Evolutionary conservation across 2,888 invertebrate genomes (phyloP).

Genomic region (Balanococcus diminutus): DNA sequence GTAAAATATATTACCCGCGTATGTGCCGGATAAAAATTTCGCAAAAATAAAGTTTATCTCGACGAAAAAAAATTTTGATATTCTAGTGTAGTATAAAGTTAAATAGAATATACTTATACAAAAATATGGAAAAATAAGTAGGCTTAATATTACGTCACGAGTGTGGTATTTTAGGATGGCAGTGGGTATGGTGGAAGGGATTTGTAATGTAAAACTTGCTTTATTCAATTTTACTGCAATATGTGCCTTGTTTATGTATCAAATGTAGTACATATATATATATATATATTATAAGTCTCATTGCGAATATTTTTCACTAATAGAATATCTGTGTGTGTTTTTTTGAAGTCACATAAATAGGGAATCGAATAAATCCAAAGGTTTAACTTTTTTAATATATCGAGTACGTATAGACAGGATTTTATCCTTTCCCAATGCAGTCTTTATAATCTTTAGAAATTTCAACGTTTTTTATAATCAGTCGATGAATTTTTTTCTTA

Average conservation of each 20-base stretch:
- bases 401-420: not conserved
- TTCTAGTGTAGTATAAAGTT: no score
- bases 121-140: not conserved
- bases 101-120: not conserved
- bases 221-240: constrained; percentile 26
- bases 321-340: no score
- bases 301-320: not conserved
- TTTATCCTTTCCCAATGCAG: not conserved
- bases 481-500: not conserved
- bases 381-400: not conserved
- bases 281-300: not conserved
- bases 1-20: no score
- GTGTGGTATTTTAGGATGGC: not conserved
- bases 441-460: no score
- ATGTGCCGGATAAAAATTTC: no score
- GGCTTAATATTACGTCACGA: no score
- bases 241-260: not conserved
- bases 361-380: not conserved
- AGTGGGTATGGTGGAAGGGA: not conserved
- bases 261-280: not conserved
- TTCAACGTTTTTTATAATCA: not conserved
- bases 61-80: no score
- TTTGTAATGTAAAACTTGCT: not conserved
- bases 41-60: no score
- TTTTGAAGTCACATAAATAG: not conserved